A percentile compares a stretch with the other conserved stretches of the same genome.
These are phyloP conservation scores for Sakesphorus luctuosus DNA, from an alignment of 2,113 vertebrate genomes.

Conservation along the genomic window DNA sequence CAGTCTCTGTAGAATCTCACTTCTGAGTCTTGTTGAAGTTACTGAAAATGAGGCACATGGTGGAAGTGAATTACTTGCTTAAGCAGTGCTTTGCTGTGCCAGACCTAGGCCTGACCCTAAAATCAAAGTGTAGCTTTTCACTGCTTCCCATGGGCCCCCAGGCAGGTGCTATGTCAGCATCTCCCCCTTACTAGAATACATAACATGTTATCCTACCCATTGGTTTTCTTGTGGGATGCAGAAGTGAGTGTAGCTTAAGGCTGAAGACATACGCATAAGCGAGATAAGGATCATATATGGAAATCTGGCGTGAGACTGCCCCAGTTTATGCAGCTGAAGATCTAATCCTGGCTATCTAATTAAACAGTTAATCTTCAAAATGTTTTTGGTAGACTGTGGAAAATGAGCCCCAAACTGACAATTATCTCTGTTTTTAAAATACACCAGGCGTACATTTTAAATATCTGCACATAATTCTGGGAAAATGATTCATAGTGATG, in stretches of 20 bases:
- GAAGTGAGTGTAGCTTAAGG: background rate
- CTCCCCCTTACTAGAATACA: background rate
- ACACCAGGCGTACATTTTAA: background rate
- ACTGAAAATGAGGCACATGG: background rate
- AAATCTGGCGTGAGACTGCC: background rate
- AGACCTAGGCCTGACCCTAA: background rate
- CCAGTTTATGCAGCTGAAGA: constrained; percentile 12
- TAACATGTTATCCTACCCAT: background rate
- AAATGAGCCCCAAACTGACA: background rate
- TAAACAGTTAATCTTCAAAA: background rate
- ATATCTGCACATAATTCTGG: background rate
- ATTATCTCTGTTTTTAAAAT: constrained; percentile 2
- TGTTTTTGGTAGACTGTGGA: background rate
- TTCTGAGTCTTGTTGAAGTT: background rate
- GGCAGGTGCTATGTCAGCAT: background rate
- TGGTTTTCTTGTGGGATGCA: background rate
- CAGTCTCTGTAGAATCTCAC: background rate
- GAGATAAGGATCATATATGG: background rate
- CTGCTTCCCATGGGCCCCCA: background rate
- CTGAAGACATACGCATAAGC: background rate
- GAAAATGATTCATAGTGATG: background rate
- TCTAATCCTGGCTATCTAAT: constrained; percentile 5
- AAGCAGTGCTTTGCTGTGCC: background rate
- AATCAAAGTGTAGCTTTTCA: background rate
- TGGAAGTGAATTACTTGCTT: background rate